Conservation (phyloP, 92 coral and sea anemone species). For the Chrysogorgia sp. region DNA sequence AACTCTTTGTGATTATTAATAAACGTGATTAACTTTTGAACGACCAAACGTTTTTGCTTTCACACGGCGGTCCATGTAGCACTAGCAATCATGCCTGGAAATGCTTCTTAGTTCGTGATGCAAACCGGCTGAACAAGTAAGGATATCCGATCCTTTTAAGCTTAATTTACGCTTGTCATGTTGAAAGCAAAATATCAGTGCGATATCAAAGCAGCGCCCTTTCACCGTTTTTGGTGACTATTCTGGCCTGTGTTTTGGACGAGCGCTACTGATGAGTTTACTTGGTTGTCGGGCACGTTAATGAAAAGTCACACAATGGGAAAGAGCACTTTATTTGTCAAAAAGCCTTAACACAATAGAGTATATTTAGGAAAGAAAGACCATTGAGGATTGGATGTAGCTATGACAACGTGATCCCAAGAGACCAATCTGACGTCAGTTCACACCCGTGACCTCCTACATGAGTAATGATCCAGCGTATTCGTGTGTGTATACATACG, state of each 20-base stretch:
- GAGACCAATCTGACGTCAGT: constrained; percentile 91
- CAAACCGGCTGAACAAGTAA: neutral
- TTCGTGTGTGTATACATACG: constrained; percentile 40
- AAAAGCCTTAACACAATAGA: constrained; percentile 21
- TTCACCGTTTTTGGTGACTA: neutral
- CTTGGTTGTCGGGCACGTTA: constrained; percentile 36
- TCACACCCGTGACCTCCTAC: constrained; percentile 97
- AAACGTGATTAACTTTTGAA: neutral
- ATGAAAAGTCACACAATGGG: constrained; percentile 16
- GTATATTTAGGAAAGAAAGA: constrained; percentile 32
- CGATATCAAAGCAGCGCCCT: neutral
- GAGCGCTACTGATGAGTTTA: neutral
- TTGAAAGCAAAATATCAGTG: constrained; percentile 23
- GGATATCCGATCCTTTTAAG: constrained; percentile 36
- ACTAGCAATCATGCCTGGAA: neutral
- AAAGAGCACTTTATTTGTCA: constrained; percentile 29
- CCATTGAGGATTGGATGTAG: constrained; percentile 58
- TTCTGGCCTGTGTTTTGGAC: neutral
- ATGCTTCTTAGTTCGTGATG: neutral
- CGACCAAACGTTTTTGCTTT: neutral
- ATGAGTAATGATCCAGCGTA: constrained; percentile 58
- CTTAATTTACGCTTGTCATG: constrained; percentile 21
- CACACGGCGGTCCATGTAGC: neutral
- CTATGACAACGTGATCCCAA: constrained; percentile 74
- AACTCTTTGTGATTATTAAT: neutral